phyloP scores from a whole-genome alignment of 1,140 invertebrate species.

The Adoxophyes honmai region DNA sequence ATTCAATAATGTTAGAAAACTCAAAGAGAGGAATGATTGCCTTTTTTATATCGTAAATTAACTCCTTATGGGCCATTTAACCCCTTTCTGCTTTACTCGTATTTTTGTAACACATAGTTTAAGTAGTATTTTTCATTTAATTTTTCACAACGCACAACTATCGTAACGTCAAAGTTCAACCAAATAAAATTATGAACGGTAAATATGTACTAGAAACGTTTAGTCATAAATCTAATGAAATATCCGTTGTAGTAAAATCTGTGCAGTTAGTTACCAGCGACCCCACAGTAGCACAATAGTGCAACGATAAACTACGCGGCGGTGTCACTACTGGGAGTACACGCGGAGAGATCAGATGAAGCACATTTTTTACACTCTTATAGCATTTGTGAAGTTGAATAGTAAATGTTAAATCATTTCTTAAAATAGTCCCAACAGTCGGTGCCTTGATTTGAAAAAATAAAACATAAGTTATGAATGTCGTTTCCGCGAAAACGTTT shows the following conservation, averaged over 20 bases:
- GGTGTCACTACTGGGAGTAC: constrained; percentile 44
- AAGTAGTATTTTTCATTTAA: too few species aligned
- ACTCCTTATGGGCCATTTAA: too few species aligned
- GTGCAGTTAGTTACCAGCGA: neutral
- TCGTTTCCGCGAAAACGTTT: neutral
- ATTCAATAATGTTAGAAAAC: too few species aligned
- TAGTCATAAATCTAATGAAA: constrained; percentile 7
- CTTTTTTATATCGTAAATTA: too few species aligned
- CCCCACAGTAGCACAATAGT: constrained; percentile 54
- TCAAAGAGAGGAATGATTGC: too few species aligned
- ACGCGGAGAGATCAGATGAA: constrained; percentile 26
- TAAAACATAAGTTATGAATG: neutral
- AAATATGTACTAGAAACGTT: neutral
- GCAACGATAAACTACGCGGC: constrained; percentile 55
- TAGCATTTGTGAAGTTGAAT: too few species aligned
- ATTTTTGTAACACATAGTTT: too few species aligned
- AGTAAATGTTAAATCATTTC: too few species aligned
- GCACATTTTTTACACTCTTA: neutral
- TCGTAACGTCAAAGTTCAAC: neutral
- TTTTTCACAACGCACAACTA: too few species aligned
- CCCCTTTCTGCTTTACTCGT: too few species aligned
- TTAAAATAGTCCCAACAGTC: neutral
- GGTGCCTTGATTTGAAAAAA: neutral
- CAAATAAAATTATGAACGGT: neutral
- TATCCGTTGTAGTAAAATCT: neutral